A percentile compares a stretch with the other conserved stretches of the same genome.
phyloP scores from a whole-genome alignment of 23 tunicate genomes.

The Ciona savignyi region DNA sequence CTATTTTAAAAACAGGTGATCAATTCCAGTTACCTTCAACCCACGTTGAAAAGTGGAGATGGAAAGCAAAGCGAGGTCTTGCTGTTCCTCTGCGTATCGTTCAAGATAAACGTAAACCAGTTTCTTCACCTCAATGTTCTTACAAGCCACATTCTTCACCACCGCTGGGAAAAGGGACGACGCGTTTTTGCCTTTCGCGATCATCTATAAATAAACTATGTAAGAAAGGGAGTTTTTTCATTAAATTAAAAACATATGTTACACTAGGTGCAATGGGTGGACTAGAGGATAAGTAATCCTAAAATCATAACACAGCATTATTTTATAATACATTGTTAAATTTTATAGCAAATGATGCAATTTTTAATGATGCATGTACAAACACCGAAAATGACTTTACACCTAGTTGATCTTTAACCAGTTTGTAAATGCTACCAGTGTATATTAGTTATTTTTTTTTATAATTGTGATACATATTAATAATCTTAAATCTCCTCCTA shows the following conservation, averaged over 20 bases:
- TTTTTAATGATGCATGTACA: too few species aligned
- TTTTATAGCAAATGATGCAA: too few species aligned
- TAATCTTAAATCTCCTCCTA: too few species aligned
- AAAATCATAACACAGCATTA: too few species aligned
- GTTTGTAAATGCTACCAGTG: too few species aligned
- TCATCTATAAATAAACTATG: conserved; percentile 69
- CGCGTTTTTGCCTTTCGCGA: conserved; percentile 94
- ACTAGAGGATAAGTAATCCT: not conserved
- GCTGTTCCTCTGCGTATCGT: conserved; percentile 98
- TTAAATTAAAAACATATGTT: too few species aligned
- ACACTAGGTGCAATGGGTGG: not conserved
- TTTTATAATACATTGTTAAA: too few species aligned
- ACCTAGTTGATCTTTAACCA: not conserved
- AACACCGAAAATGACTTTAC: too few species aligned
- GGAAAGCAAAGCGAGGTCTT: conserved; percentile 93
- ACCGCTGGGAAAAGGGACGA: conserved; percentile 85
- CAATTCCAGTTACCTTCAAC: conserved; percentile 79
- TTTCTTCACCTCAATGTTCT: conserved; percentile 92
- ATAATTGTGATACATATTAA: too few species aligned
- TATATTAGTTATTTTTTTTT: too few species aligned
- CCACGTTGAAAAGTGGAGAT: conserved; percentile 98
- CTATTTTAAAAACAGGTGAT: too few species aligned
- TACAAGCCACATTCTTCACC: conserved; percentile 94
- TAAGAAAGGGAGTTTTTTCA: too few species aligned
- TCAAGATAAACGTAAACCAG: conserved; percentile 96